Conservation (phyloP, 2,797 vertebrate genomes). For the Acridotheres tristis region DNA sequence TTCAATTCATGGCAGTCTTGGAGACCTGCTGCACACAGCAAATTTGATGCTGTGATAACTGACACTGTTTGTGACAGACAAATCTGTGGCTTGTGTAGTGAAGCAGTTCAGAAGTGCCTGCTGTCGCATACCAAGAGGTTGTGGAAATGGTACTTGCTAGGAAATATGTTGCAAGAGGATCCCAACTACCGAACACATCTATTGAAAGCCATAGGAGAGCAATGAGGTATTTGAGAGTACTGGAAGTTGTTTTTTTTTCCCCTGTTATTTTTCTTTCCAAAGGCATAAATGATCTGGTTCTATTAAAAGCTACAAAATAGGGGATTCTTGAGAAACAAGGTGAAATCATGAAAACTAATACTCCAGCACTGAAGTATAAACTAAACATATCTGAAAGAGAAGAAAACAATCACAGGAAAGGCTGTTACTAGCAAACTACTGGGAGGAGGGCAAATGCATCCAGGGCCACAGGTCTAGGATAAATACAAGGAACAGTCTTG, state of each 20-base stretch:
- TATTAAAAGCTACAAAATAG: not conserved
- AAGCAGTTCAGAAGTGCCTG: conserved; percentile 56
- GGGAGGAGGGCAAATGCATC: not conserved
- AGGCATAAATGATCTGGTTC: not conserved
- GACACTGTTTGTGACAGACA: conserved; percentile 64
- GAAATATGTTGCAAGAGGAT: not conserved
- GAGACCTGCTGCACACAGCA: conserved; percentile 55
- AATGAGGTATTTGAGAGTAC: not conserved
- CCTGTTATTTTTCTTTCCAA: not conserved
- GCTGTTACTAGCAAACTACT: not conserved
- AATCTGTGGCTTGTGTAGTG: conserved; percentile 59
- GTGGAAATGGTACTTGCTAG: conserved; percentile 18
- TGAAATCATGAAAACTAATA: not conserved
- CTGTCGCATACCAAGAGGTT: conserved; percentile 58
- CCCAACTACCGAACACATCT: not conserved
- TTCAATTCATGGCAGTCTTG: conserved; percentile 55
- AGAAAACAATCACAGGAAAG: conserved; percentile 25
- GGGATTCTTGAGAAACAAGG: not conserved
- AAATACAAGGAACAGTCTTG: not conserved
- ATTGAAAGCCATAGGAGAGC: not conserved
- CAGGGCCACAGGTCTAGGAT: not conserved
- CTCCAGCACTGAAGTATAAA: not conserved
- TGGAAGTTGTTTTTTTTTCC: not conserved
- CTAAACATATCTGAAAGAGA: not conserved
- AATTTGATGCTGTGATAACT: conserved; percentile 66